Evolutionary conservation across 1,140 invertebrate species (phyloP).

Genomic region (Paraescarpia echinospica): DNA sequence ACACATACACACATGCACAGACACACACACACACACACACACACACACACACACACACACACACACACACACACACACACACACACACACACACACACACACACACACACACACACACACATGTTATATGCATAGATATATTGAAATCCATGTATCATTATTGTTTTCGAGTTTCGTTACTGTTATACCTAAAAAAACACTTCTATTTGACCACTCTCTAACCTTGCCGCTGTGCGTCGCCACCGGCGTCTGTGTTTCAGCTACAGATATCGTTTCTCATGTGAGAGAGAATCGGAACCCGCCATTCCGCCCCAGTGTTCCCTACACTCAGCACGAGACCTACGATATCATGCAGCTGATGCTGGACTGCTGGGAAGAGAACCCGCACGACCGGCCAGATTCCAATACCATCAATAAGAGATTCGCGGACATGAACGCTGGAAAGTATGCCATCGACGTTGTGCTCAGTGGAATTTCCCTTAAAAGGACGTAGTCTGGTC

Average conservation of each 20-base stretch:
- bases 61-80: too few relatives aligned
- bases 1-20: too few relatives aligned
- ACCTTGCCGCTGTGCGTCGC: neutral
- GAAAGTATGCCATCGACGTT: constrained; percentile 22
- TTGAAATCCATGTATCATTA: too few relatives aligned
- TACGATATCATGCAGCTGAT: neutral
- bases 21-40: too few relatives aligned
- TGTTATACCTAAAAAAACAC: neutral
- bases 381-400: constrained; percentile 17
- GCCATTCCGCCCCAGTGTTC: constrained; percentile 18
- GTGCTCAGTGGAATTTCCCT: neutral
- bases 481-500: too few relatives aligned
- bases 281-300: constrained; percentile 11
- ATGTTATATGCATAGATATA: too few relatives aligned
- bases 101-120: too few relatives aligned
- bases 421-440: constrained; percentile 17
- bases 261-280: constrained; percentile 18
- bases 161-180: neutral
- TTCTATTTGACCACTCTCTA: neutral
- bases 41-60: too few relatives aligned
- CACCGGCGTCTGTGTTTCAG: neutral
- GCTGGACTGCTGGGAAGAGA: constrained; percentile 16
- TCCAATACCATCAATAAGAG: constrained; percentile 24
- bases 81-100: too few relatives aligned
- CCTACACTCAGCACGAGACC: neutral